These are phyloP conservation scores for Papilio dardanus DNA, from an alignment of 1,140 invertebrate genomes.

Conservation along the genomic window DNA sequence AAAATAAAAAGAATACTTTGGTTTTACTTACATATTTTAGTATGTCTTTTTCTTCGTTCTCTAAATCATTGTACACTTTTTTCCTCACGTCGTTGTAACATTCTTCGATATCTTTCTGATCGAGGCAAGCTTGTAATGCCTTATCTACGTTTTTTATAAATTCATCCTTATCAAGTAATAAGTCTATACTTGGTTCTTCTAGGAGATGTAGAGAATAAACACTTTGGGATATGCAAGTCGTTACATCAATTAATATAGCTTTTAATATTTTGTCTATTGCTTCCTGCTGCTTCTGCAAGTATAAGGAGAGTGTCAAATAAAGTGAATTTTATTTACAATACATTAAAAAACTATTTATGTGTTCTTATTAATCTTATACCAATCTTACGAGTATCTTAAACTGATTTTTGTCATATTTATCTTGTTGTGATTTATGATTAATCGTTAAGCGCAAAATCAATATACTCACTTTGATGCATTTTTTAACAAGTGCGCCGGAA, in stretches of 20 bases:
- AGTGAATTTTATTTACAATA: background rate
- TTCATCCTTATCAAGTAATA: slow-evolving; percentile 40
- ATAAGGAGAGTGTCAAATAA: slow-evolving; percentile 19
- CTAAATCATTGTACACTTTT: slow-evolving; percentile 43
- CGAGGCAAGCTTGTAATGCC: slow-evolving; percentile 41
- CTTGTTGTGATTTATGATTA: background rate
- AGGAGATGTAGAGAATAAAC: slow-evolving; percentile 29
- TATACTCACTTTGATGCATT: slow-evolving; percentile 51
- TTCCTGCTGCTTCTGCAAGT: slow-evolving; percentile 50
- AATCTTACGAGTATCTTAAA: no score
- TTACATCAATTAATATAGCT: slow-evolving; percentile 44
- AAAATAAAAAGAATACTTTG: no score
- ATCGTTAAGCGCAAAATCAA: background rate
- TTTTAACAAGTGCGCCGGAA: slow-evolving; percentile 43
- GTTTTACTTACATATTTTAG: slow-evolving; percentile 46
- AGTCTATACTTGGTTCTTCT: slow-evolving; percentile 32
- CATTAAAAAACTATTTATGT: background rate
- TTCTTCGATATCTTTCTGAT: slow-evolving; percentile 42
- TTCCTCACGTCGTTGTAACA: slow-evolving; percentile 48
- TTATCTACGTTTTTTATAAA: slow-evolving; percentile 46
- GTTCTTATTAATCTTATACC: no score
- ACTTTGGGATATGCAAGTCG: slow-evolving; percentile 47
- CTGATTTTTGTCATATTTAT: no score
- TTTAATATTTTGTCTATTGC: slow-evolving; percentile 46
- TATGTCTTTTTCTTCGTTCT: slow-evolving; percentile 41